Evolutionary conservation across 1,140 invertebrate genomes (phyloP).

Genomic region (Ganaspis sp.): DNA sequence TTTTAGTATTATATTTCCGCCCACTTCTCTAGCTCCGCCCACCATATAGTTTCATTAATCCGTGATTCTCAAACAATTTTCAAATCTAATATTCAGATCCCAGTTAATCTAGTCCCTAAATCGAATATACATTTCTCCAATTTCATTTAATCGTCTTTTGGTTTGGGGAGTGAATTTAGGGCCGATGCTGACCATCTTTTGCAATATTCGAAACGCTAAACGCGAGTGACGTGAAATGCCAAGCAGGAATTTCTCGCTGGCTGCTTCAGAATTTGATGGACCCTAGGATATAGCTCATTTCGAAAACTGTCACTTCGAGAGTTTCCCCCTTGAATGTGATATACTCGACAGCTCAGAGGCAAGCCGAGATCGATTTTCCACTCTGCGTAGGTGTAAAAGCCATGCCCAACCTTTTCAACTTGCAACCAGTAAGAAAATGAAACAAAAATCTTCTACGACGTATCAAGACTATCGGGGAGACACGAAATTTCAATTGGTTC

Average conservation of each 20-base stretch:
- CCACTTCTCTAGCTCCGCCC: too few relatives aligned
- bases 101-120: too few relatives aligned
- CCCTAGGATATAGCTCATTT: slow-evolving; percentile 37
- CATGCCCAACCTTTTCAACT: background rate
- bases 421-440: background rate
- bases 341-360: slow-evolving; percentile 14
- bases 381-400: slow-evolving; percentile 18
- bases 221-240: slow-evolving; percentile 5
- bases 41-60: too few relatives aligned
- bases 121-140: too few relatives aligned
- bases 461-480: background rate
- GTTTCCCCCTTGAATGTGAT: slow-evolving; percentile 13
- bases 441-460: background rate
- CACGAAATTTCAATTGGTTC: background rate
- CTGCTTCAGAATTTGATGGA: slow-evolving; percentile 43
- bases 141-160: too few relatives aligned
- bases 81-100: too few relatives aligned
- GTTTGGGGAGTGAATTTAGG: background rate
- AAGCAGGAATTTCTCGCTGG: slow-evolving; percentile 34
- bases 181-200: background rate
- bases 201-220: slow-evolving; percentile 11
- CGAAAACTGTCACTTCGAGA: slow-evolving; percentile 45
- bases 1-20: too few relatives aligned
- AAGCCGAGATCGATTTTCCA: slow-evolving; percentile 1
- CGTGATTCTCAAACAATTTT: too few relatives aligned